phyloP scores from a whole-genome alignment of 2,797 vertebrate species.

The Podargus strigoides region DNA sequence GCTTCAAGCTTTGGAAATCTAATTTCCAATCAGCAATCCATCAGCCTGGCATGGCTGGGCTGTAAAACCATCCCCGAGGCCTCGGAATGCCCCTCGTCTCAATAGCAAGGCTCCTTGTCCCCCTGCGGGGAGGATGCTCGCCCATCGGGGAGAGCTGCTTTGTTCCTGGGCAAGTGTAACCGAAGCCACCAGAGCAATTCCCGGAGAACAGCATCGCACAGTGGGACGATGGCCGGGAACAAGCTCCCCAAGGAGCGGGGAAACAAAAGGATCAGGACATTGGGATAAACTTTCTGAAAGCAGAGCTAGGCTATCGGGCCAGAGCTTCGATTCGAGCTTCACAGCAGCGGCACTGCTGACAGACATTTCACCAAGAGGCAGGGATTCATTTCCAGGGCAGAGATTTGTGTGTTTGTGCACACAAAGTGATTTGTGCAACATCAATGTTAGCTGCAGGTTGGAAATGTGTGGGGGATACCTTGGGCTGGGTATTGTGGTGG shows the following conservation, averaged over 20 bases:
- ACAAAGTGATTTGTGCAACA: accelerated
- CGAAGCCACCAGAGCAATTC: neutral
- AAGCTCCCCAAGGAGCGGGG: neutral
- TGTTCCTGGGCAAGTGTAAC: neutral
- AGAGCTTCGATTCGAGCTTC: neutral
- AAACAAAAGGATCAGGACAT: neutral
- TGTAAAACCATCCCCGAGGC: neutral
- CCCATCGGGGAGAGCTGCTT: neutral
- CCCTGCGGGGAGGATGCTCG: neutral
- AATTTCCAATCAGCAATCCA: neutral
- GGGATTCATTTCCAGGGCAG: neutral
- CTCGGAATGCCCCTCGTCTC: neutral
- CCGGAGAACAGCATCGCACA: neutral
- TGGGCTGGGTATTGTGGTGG: accelerated
- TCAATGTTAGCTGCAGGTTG: neutral
- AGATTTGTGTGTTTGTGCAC: neutral
- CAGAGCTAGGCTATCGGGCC: neutral
- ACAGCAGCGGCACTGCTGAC: accelerated
- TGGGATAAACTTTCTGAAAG: neutral
- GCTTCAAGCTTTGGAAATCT: neutral
- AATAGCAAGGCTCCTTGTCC: neutral
- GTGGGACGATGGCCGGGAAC: neutral
- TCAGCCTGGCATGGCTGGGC: neutral
- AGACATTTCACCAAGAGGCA: neutral
- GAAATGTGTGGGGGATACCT: accelerated